phyloP scores from a whole-genome alignment of 2,888 invertebrate species.

The Latrodectus hesperus region DNA sequence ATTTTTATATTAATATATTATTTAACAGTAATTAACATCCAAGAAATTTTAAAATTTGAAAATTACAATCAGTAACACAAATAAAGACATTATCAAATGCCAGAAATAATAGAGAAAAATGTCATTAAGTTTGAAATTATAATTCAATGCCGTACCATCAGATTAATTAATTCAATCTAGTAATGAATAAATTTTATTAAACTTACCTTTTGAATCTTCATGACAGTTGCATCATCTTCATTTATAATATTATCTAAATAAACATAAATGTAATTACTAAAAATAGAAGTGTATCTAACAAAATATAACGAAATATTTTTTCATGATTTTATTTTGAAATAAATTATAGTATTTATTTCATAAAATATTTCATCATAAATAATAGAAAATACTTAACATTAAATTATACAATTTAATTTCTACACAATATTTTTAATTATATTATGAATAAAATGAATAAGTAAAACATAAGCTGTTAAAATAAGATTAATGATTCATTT shows the following conservation, averaged over 20 bases:
- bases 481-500: background rate
- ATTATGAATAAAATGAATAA: background rate
- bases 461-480: background rate
- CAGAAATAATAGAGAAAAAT: too few relatives aligned
- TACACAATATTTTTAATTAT: background rate
- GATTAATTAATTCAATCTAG: too few relatives aligned
- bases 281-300: background rate
- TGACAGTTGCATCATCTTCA: constrained; percentile 52
- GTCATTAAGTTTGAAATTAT: too few relatives aligned
- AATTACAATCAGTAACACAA: too few relatives aligned
- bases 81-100: too few relatives aligned
- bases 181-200: too few relatives aligned
- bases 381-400: background rate
- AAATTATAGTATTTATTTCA: background rate
- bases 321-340: background rate
- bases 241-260: constrained; percentile 32
- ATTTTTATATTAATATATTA: too few relatives aligned
- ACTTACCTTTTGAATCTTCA: constrained; percentile 62
- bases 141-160: too few relatives aligned
- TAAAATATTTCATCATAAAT: background rate
- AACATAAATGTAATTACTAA: background rate
- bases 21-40: too few relatives aligned
- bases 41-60: too few relatives aligned
- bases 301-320: background rate
- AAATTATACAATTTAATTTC: background rate